Evolutionary conservation across 1,140 invertebrate species (phyloP).

Genomic region (Drosophila miranda): DNA sequence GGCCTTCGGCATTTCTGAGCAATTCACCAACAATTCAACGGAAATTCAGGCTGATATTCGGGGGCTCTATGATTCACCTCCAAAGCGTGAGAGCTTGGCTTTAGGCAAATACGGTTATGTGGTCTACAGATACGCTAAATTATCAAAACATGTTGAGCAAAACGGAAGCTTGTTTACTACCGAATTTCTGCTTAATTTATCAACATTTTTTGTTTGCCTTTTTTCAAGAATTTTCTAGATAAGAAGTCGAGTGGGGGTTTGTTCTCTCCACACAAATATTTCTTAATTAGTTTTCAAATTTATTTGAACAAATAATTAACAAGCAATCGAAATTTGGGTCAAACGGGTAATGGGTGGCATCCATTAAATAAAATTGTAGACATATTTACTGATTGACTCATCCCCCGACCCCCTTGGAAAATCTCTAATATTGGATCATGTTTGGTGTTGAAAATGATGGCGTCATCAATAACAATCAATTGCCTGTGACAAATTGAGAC

Average conservation of each 20-base stretch:
- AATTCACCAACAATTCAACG: conserved; percentile 56
- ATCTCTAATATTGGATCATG: conserved; percentile 29
- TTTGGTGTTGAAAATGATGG: conserved; percentile 23
- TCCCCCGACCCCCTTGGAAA: conserved; percentile 31
- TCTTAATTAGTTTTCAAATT: conserved; percentile 21
- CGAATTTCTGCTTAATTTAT: conserved; percentile 22
- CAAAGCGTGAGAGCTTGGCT: conserved; percentile 13
- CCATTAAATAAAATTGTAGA: conserved; percentile 44
- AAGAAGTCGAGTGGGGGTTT: too few relatives aligned
- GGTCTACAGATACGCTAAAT: conserved; percentile 1
- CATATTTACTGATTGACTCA: conserved; percentile 36
- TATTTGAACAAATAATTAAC: conserved; percentile 42
- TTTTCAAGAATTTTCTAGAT: not conserved
- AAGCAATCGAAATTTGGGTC: conserved; percentile 54
- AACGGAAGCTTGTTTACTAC: conserved; percentile 51
- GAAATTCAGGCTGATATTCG: conserved; percentile 48
- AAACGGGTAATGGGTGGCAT: conserved; percentile 43
- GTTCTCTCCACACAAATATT: not conserved
- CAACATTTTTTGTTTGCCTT: not conserved
- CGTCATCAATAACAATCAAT: conserved; percentile 77
- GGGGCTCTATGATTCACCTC: conserved; percentile 46
- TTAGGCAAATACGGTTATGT: conserved; percentile 8
- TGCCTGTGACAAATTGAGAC: conserved; percentile 73
- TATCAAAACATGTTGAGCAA: conserved; percentile 2
- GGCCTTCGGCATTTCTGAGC: conserved; percentile 16